phyloP scores from a whole-genome alignment of 2,113 vertebrate species.

The Bungarus multicinctus region DNA sequence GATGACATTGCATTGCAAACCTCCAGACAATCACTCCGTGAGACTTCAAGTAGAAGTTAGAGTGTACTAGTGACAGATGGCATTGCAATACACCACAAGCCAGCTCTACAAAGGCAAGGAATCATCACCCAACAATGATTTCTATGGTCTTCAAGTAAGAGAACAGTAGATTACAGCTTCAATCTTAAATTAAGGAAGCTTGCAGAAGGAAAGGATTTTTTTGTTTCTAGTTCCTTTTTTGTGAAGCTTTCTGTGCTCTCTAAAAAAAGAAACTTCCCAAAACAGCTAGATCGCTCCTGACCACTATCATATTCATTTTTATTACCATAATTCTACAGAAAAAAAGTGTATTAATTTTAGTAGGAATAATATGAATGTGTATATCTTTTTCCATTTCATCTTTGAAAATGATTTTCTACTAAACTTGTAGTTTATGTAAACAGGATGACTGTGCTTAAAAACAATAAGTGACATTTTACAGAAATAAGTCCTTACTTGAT shows the following conservation, averaged over 20 bases:
- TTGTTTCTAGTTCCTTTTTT: background rate
- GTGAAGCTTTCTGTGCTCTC: background rate
- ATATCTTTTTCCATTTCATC: background rate
- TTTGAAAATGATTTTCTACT: background rate
- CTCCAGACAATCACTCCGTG: background rate
- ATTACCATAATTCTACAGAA: background rate
- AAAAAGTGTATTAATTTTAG: background rate
- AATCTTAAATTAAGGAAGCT: background rate
- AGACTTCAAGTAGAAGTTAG: background rate
- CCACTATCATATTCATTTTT: background rate
- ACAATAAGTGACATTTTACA: background rate
- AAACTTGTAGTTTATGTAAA: background rate
- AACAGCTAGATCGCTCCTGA: background rate
- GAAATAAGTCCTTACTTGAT: background rate
- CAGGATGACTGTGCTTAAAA: background rate
- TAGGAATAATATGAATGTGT: background rate
- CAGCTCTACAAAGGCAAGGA: background rate
- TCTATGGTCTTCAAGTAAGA: background rate
- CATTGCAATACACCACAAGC: background rate
- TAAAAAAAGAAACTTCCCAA: background rate
- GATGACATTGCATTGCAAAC: conserved; percentile 1
- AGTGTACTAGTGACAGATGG: background rate
- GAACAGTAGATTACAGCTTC: background rate
- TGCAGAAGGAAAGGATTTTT: background rate
- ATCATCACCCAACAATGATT: background rate